Percentiles rank a stretch among this genome's conserved stretches.
Evolutionary conservation across 2,113 vertebrate species (phyloP).

Genomic region (Petaurus breviceps): DNA sequence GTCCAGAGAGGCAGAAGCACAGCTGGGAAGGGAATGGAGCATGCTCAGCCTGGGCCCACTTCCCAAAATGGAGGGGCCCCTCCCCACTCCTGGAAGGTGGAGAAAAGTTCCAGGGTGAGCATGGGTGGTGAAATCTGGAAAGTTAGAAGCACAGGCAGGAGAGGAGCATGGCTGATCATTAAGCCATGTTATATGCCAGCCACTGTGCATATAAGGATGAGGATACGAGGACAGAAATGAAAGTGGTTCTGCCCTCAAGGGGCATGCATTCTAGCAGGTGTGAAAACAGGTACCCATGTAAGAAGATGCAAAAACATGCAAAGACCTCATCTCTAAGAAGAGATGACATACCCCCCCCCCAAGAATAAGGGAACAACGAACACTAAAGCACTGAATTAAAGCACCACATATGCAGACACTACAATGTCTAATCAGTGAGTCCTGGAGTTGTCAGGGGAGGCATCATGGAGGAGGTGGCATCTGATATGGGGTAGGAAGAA

Average conservation of each 20-base stretch:
- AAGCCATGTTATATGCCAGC: neutral
- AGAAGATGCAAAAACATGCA: neutral
- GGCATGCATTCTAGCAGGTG: neutral
- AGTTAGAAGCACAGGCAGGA: neutral
- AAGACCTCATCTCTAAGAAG: neutral
- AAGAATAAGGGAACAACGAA: neutral
- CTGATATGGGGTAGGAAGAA: neutral
- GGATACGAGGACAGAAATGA: neutral
- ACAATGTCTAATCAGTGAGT: neutral
- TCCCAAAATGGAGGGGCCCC: too few species aligned
- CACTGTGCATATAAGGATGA: neutral
- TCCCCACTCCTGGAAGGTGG: neutral
- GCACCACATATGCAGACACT: neutral
- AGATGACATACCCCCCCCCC: too few species aligned
- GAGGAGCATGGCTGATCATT: neutral
- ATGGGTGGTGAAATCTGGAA: neutral
- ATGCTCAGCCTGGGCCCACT: neutral
- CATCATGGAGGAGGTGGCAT: neutral
- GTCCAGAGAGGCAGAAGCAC: neutral
- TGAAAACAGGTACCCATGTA: neutral
- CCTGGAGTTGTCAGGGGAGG: neutral
- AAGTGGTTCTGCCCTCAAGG: neutral
- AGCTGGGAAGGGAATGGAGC: neutral
- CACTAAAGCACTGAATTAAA: neutral
- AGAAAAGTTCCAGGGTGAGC: neutral